Evolutionary conservation across 2,888 invertebrate genomes (phyloP).

Genomic region (Parthenolecanium corni): DNA sequence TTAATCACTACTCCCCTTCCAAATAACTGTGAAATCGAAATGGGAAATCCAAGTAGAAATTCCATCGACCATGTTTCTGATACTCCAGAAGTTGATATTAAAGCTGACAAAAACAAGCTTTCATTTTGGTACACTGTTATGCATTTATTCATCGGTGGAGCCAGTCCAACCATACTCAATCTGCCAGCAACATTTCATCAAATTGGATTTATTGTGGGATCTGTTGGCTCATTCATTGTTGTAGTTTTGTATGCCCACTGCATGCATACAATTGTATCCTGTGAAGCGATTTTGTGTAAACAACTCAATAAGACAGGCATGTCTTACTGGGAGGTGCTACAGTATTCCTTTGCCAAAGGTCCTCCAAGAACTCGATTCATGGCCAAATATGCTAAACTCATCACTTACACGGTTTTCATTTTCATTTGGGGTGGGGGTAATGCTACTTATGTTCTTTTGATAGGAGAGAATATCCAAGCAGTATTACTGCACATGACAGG

Average conservation of each 20-base stretch:
- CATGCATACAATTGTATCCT: slow-evolving; percentile 47
- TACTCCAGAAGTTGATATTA: no score
- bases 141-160: slow-evolving; percentile 8
- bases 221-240: slow-evolving; percentile 2
- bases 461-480: slow-evolving; percentile 1
- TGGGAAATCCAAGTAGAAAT: no score
- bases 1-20: no score
- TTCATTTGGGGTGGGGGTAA: slow-evolving; percentile 19
- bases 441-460: slow-evolving; percentile 6
- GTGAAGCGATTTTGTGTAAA: slow-evolving; percentile 45
- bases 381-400: slow-evolving; percentile 28
- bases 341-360: slow-evolving; percentile 63
- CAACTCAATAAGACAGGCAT: slow-evolving; percentile 48
- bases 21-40: no score
- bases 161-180: slow-evolving; percentile 11
- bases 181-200: slow-evolving; percentile 1
- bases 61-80: no score
- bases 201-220: slow-evolving; percentile 2
- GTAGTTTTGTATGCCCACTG: slow-evolving; percentile 15
- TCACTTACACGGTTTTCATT: slow-evolving; percentile 4
- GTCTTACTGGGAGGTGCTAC: slow-evolving; percentile 68
- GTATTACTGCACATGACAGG: slow-evolving; percentile 16
- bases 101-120: no score
- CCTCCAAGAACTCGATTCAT: slow-evolving; percentile 43
- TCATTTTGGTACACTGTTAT: slow-evolving; percentile 10